Base-by-base conservation (phyloP, 2,113 vertebrate genomes). In the Falcunculus frontatus region DNA sequence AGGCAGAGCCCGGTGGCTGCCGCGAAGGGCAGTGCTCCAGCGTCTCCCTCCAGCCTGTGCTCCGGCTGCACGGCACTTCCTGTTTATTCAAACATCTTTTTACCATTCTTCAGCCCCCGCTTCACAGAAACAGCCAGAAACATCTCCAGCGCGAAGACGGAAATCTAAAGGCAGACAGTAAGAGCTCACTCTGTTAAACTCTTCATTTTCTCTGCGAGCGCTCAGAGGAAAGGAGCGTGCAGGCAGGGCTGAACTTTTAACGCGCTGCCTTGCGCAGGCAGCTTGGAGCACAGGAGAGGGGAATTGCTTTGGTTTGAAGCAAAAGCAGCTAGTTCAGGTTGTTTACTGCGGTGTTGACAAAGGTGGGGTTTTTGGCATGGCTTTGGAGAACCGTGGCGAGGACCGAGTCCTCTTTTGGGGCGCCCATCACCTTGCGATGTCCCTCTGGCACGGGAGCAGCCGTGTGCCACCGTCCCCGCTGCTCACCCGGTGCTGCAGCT, bases 71-170 rank as follows among this genome's bases (percentile, higher is more conserved):
- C 98, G 95, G 98, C 98, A 98, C 98, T 99, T 99, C 99, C 99
- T 99, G 99, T 99, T 99, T 99, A 99, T 99, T 99, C 98, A 99
- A 98, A 98, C 98, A 98, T 98, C 98, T 98, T 98, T 98, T 98
- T 98, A 98, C 98, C 98, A 98, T 98, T 98, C 98, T 97, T 98
- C 98, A 97, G 97, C 98, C 98, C 98, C 98, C 97, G 97, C 98
- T 98, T 98, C 98, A 95, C 98, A 98, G 98, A 98, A 98, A 97
- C 98, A 98, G 97, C 98, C 98, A 98, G 98, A 98, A 96, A 96
- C 97, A 98, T 98, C 97, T 97, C 94, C 97, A 94, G 97, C 96
- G 91, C 76, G 97, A 97, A 95, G 97, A 98, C 98, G 95, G 98
- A 97, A 98, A 98, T 96, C 97, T 98, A 96, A 93, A 97, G 98